These are phyloP conservation scores for Toxotes lorentzi DNA, from an alignment of 2,797 vertebrate species.

Conservation along the genomic window DNA sequence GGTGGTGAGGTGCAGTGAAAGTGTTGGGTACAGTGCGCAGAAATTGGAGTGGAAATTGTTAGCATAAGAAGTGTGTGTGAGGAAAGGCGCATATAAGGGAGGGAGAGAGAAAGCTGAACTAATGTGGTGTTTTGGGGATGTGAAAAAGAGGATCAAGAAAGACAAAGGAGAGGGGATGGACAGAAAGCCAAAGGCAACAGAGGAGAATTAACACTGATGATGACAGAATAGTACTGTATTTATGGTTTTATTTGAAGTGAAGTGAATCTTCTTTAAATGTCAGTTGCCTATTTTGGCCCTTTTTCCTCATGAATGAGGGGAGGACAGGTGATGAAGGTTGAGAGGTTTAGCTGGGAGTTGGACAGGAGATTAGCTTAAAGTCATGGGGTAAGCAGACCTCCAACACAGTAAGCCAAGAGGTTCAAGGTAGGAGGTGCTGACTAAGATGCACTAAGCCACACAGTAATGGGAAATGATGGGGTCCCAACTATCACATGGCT, in stretches of 20 bases:
- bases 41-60: slow-evolving; percentile 48
- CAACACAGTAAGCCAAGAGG: slow-evolving; percentile 60
- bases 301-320: not conserved
- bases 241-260: slow-evolving; percentile 16
- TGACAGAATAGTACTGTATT: slow-evolving; percentile 6
- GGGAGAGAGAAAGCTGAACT: slow-evolving; percentile 33
- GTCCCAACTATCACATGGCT: slow-evolving; percentile 74
- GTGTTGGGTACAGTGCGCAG: slow-evolving; percentile 29
- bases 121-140: slow-evolving; percentile 64
- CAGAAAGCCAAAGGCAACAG: slow-evolving; percentile 13
- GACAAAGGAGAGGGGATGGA: slow-evolving; percentile 17
- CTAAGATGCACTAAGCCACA: slow-evolving; percentile 73
- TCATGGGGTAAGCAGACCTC: slow-evolving; percentile 81
- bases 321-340: slow-evolving; percentile 42
- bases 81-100: slow-evolving; percentile 38
- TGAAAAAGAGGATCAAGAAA: slow-evolving; percentile 41
- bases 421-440: slow-evolving; percentile 68
- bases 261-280: slow-evolving; percentile 20
- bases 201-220: slow-evolving; percentile 32
- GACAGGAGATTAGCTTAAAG: slow-evolving; percentile 71
- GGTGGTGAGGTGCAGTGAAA: slow-evolving; percentile 54
- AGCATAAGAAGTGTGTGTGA: slow-evolving; percentile 45
- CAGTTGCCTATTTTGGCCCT: slow-evolving; percentile 11
- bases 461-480: slow-evolving; percentile 75
- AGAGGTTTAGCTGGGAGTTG: slow-evolving; percentile 55